Evolutionary conservation across 2,888 invertebrate genomes (phyloP), one percentile per base, ranked within the genome.

Genomic region (Calameuta idolon): DNA sequence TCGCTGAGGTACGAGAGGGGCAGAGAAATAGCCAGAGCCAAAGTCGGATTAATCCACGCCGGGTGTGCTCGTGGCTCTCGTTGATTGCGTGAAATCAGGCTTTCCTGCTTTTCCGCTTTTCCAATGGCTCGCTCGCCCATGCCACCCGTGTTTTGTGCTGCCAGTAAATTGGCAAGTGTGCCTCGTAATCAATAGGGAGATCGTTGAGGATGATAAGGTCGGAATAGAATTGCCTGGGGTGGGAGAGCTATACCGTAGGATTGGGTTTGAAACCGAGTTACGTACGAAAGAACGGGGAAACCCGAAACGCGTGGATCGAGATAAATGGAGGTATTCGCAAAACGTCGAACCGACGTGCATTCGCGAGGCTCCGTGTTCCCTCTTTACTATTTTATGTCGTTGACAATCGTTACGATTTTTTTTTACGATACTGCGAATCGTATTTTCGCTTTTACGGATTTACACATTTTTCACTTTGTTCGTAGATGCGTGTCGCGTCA

Each of bases 51-150:
- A 83, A 86, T 84, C 84, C 85, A 78, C 77, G 82, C 75, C 77
- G 82, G 80, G 77, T 80, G 80, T 78, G 77, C 82, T 81, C 31
- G 71, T 34, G 79, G 83, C 83, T 81, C 82, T 87, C 85, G 85
- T 87, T 86, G 86, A 87, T 87, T 85, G 87, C 84, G 83, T 80
- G 86, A 86, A 87, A 87, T 87, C 84, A 83, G 82, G 85, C 79
- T 85, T 85, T 87, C 85, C 86, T 84, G 87, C 84, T 83, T 80
- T 84, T 79, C 83, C 82, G 85, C 71, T 31, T 71, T 71, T 34
- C 71, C 71, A 71, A 33, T 71, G 12, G 31, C 82, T 81, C 81
- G 79, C 75, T 75, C 83, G 79, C 79, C 23, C 68, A 74, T 75
- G 84, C 82, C 85, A 82, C 69, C 69, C 31, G 33, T 31, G 31